Conservation (phyloP, 2,888 invertebrate species). For the Hydriomena furcata region DNA sequence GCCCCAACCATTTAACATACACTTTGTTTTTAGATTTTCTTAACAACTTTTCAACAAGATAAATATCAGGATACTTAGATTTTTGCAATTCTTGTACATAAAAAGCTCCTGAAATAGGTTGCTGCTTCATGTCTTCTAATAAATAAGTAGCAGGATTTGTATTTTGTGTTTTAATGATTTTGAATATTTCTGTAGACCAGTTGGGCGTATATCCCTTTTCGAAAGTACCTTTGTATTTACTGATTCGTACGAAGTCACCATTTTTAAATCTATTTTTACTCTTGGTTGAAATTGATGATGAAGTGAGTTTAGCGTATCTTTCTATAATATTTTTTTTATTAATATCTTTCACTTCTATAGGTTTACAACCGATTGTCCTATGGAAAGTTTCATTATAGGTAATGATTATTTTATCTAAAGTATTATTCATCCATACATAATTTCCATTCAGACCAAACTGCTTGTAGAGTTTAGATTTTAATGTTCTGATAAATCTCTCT, state of each 20-base stretch:
- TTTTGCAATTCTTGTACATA: neutral
- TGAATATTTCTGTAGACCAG: constrained; percentile 31
- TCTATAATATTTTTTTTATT: neutral
- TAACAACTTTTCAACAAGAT: constrained; percentile 4
- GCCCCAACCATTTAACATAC: constrained; percentile 12
- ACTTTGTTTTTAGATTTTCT: constrained; percentile 2
- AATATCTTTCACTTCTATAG: neutral
- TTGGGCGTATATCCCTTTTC: constrained; percentile 37
- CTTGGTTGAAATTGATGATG: neutral
- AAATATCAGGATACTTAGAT: neutral
- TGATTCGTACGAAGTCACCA: constrained; percentile 9
- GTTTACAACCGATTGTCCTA: neutral
- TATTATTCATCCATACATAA: neutral
- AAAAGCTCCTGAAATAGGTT: constrained; percentile 11
- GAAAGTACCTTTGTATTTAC: neutral
- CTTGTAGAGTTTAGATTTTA: neutral
- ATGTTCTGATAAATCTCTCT: constrained; percentile 4
- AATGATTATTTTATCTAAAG: neutral
- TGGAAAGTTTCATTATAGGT: neutral
- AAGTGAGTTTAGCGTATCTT: neutral
- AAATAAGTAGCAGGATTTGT: constrained; percentile 8
- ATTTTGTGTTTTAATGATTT: constrained; percentile 4
- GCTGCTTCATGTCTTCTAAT: constrained; percentile 2
- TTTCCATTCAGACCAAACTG: neutral
- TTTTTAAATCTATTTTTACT: neutral